A percentile compares a stretch with the other conserved stretches of the same genome.
phyloP scores from a whole-genome alignment of 2,113 vertebrate genomes.

The Pedetes capensis region DNA sequence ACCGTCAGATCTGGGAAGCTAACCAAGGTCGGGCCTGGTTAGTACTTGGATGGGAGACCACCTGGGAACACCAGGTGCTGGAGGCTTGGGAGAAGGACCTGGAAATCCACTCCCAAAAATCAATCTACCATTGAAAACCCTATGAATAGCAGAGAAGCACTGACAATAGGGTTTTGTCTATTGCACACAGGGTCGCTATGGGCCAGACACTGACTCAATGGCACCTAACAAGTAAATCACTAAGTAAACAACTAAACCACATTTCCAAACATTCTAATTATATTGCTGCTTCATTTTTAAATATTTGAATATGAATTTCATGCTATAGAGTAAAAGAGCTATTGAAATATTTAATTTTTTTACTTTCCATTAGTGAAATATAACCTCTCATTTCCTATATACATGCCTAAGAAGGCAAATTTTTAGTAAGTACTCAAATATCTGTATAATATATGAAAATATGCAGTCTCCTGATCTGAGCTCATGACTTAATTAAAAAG shows the following conservation, averaged over 20 bases:
- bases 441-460: background rate
- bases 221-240: too few relatives aligned
- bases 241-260: background rate
- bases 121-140: too few relatives aligned
- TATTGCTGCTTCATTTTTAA: background rate
- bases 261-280: background rate
- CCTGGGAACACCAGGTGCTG: too few relatives aligned
- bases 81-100: too few relatives aligned
- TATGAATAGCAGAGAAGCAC: too few relatives aligned
- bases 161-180: too few relatives aligned
- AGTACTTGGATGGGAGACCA: too few relatives aligned
- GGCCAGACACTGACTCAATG: too few relatives aligned
- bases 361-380: background rate
- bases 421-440: background rate
- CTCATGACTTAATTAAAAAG: background rate
- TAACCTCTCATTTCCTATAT: conserved; percentile 8
- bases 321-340: background rate
- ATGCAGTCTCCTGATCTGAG: background rate
- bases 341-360: background rate
- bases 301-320: background rate
- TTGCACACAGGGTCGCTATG: too few relatives aligned
- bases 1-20: too few relatives aligned
- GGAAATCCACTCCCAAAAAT: too few relatives aligned
- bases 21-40: too few relatives aligned
- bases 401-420: background rate